Evolutionary conservation across 2,797 vertebrate genomes (phyloP).

Genomic region (Betta splendens): DNA sequence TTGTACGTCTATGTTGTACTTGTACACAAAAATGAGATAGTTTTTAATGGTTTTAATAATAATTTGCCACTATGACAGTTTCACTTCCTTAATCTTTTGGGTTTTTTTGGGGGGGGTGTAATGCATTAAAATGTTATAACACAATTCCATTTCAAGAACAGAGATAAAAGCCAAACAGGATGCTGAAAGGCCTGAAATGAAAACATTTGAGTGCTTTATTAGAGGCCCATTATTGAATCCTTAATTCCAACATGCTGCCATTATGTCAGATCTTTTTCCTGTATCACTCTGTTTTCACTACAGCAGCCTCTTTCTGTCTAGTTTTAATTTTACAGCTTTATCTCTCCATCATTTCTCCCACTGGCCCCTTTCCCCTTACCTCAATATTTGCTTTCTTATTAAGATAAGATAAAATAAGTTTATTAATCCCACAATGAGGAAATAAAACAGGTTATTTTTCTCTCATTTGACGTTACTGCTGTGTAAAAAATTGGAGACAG

Average conservation of each 20-base stretch:
- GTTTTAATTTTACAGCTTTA: not conserved
- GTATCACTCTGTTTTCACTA: not conserved
- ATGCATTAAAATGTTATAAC: conserved; percentile 4
- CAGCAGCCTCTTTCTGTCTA: not conserved
- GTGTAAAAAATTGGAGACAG: too few relatives aligned
- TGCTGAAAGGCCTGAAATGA: conserved; percentile 45
- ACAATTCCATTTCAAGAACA: not conserved
- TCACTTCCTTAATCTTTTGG: too few relatives aligned
- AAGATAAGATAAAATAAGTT: too few relatives aligned
- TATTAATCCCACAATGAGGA: too few relatives aligned
- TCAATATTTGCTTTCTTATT: too few relatives aligned
- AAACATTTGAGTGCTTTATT: conserved; percentile 20
- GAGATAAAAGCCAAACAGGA: conserved; percentile 1
- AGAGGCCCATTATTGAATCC: conserved; percentile 29
- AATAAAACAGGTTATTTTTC: too few relatives aligned
- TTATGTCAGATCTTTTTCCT: conserved; percentile 5
- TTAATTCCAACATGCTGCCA: conserved; percentile 24
- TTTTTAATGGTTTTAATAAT: too few relatives aligned
- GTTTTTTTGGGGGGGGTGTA: too few relatives aligned
- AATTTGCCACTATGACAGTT: too few relatives aligned
- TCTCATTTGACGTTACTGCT: too few relatives aligned
- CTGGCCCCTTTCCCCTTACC: not conserved
- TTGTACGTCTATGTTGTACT: too few relatives aligned
- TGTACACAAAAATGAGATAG: too few relatives aligned
- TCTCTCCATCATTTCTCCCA: not conserved